Evolutionary conservation across 2,888 invertebrate species (phyloP).

Genomic region (Listrodromus nycthemerus): DNA sequence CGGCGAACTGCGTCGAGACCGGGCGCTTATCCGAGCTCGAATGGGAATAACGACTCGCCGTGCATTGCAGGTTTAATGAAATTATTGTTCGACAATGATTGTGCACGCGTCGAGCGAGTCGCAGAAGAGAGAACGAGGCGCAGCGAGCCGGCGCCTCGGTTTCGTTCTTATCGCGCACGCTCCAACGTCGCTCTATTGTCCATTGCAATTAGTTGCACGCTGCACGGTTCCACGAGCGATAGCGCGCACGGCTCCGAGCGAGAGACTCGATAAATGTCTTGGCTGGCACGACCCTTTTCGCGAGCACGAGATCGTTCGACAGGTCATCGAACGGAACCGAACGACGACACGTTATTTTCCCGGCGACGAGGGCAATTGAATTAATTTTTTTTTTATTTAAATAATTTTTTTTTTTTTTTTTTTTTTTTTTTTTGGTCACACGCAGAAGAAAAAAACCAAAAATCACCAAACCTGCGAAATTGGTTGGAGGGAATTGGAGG

Average conservation of each 20-base stretch:
- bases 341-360: background rate
- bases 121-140: background rate
- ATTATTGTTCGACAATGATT: slow-evolving; percentile 65
- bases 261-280: background rate
- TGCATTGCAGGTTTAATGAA: slow-evolving; percentile 56
- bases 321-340: background rate
- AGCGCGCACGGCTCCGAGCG: background rate
- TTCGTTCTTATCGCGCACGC: slow-evolving; percentile 53
- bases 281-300: slow-evolving; percentile 1
- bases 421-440: too few species aligned
- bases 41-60: slow-evolving; percentile 61
- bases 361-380: too few species aligned
- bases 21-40: slow-evolving; percentile 51
- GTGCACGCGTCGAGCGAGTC: slow-evolving; percentile 30
- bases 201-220: slow-evolving; percentile 58
- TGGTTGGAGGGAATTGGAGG: too few species aligned
- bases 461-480: too few species aligned
- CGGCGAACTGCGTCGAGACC: slow-evolving; percentile 1
- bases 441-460: too few species aligned
- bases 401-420: too few species aligned
- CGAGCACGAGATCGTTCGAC: background rate
- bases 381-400: too few species aligned
- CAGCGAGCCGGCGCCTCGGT: slow-evolving; percentile 45
- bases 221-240: background rate
- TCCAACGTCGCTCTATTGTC: slow-evolving; percentile 57